These are phyloP conservation scores for Alcedo atthis DNA, from an alignment of 2,797 vertebrate species.

Conservation along the genomic window DNA sequence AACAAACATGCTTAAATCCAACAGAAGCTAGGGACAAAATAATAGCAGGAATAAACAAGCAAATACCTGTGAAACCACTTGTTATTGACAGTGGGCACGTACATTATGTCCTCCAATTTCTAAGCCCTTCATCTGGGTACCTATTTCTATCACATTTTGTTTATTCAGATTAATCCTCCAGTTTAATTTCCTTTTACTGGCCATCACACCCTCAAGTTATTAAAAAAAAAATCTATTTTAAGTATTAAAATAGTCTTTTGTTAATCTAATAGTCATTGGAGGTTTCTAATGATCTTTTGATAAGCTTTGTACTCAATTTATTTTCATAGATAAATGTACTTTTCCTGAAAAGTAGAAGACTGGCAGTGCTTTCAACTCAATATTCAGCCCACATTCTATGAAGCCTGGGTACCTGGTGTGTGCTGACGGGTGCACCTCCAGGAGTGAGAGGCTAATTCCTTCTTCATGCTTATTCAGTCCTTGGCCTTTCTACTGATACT, in stretches of 20 bases:
- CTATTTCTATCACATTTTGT: background rate
- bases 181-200: background rate
- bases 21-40: background rate
- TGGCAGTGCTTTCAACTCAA: background rate
- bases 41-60: background rate
- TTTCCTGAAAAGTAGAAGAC: background rate
- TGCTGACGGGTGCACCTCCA: background rate
- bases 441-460: conserved; percentile 8
- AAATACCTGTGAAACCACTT: background rate
- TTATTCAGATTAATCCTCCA: background rate
- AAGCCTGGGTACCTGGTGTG: background rate
- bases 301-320: background rate
- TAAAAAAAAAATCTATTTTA: too few relatives aligned
- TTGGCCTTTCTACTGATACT: conserved; percentile 38
- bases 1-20: background rate
- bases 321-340: background rate
- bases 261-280: background rate
- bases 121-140: background rate
- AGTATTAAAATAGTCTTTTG: background rate
- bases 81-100: background rate
- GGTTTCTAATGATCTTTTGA: background rate
- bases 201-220: background rate
- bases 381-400: background rate
- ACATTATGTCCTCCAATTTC: background rate
- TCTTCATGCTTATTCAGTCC: conserved; percentile 24